Evolutionary conservation across 2,888 invertebrate species (phyloP), one percentile per base, ranked within the genome.

Genomic region (Mesoligia furuncula): DNA sequence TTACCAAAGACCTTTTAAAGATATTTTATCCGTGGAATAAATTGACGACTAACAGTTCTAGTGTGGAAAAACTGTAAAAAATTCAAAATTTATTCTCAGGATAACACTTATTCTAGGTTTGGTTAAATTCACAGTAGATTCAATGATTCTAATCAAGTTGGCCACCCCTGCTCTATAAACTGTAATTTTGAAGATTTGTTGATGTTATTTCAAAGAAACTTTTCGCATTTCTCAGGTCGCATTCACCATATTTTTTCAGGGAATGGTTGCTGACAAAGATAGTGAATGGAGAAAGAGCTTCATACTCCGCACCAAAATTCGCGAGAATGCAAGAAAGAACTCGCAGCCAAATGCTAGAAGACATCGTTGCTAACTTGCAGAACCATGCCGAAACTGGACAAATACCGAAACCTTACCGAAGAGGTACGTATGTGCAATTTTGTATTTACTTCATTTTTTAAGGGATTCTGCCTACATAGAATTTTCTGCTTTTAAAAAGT

Each of bases 331-430:
- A 99, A 94, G 99, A 99, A 91, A 97, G 99, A 80, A 99, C 99
- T 0, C 97, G 99, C 57, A 98, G 98, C 83, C 99, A 99, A 95
- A 99, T 99, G 99, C 97, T 99, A 57, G 99, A 99, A 94, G 99
- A 99, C 92, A 98, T 99, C 81, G 99, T 99, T 15, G 99, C 99
- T 86, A 99, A 99, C 95, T 95, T 99, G 88, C 98, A 99, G 88
- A 99, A 99, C 95, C 99, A 99, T 92, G 99, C 99, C 0, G 99
- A 99, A 95, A 99, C 99, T 65, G 99, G 99, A 80, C 99, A 99
- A 95, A 99, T 99, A 94, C 99, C 99, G 17, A 99, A 99, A 95
- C 99, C 99, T 42, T 99, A 99, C 93, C 97, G 99, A 95, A 97
- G 98, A 97, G 98, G 98, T 97, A 74, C 20, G 54, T 24, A 42